Base-by-base conservation (phyloP, 2,797 vertebrate species). In the Pogonophryne albipinna region DNA sequence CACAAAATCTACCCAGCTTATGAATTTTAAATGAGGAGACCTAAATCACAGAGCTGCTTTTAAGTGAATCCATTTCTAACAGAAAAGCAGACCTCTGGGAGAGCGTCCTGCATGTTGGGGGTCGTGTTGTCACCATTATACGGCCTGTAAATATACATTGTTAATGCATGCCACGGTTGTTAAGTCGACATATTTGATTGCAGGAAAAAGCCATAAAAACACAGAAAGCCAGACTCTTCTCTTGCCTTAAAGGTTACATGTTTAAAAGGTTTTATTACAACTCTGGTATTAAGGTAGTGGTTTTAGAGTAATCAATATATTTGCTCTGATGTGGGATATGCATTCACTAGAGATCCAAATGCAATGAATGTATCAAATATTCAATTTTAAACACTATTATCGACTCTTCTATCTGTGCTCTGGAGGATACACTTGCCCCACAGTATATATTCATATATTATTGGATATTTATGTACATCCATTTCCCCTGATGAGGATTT, bases 21-120 rank as follows among this genome's bases (percentile, higher is more conserved):
- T 93, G 88, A 85, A 93, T 93, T 93, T 92, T 89, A 93, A 91
- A 93, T 87, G 82, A 74, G 41, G 49, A 82, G 79, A 66, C 79
- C 89, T 76, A 88, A 88, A 91, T 90, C 81, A 82, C 83, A 64
- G 82, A 80, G 76, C 85, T 84, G 75, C 78, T 88, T 89, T 89
- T 84, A 87, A 86, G 84, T 71, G 86, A 85, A 89, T 91, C 86
- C 80, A 87, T 91, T 93, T 88, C 79, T 85, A 86, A 88, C 85
- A 78, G 79, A 70, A 82, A 79, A 71, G 76, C 78, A 85, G 86
- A 84, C 85, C 84, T 84, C 83, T 78, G 76, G 76, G 74, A 67
- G 52, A 50, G 64, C 69, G 61, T 66, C 80, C 80, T 47, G 16
- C 62, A 27, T 57, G 74, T 44, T 51, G 27, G 46, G 34, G 34